phyloP scores from a whole-genome alignment of 2,797 vertebrate species.

The Numenius phaeopus region DNA sequence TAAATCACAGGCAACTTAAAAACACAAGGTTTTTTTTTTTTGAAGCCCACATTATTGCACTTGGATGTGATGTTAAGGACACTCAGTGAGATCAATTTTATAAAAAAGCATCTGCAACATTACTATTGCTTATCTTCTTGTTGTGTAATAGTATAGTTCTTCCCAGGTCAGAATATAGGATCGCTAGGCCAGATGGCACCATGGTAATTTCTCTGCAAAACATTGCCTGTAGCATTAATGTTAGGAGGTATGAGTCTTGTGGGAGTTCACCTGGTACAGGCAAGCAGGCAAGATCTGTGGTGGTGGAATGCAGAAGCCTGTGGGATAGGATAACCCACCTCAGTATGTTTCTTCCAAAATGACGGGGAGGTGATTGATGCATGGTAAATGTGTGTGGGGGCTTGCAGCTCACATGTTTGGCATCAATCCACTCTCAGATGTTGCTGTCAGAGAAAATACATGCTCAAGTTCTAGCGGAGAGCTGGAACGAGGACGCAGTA shows the following conservation, averaged over 20 bases:
- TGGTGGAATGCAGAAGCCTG: neutral
- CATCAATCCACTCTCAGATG: neutral
- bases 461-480: neutral
- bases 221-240: neutral
- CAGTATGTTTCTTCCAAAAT: neutral
- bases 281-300: neutral
- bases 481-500: neutral
- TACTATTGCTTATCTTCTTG: neutral
- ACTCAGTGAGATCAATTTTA: neutral
- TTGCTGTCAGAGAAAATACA: neutral
- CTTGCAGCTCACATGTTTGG: neutral
- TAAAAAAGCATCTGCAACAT: neutral
- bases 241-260: neutral
- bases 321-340: slow-evolving; percentile 13
- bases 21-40: too few relatives aligned
- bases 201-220: neutral
- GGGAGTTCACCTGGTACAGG: neutral
- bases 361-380: neutral
- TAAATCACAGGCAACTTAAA: neutral
- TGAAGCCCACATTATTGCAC: neutral
- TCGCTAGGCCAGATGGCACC: neutral
- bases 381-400: neutral
- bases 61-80: neutral
- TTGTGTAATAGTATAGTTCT: neutral
- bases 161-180: neutral